Conservation (phyloP, 2,888 invertebrate genomes). For the Agrochola circellaris region DNA sequence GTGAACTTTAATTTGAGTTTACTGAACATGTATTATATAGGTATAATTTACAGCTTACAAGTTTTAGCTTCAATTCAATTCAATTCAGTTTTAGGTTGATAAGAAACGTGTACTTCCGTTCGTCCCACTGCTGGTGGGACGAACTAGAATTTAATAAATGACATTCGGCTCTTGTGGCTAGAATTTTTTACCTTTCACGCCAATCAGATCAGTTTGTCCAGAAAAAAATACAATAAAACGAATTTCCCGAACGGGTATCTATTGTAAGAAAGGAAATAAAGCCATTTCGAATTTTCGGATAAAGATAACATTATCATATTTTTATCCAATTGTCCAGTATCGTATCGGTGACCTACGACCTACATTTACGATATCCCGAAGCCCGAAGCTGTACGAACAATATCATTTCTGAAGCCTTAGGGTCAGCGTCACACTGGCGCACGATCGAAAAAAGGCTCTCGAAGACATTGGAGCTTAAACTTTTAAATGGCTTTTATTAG, state of each 20-base stretch:
- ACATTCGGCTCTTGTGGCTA: too few species aligned
- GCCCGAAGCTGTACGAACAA: slow-evolving; percentile 41
- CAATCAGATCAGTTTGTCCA: not conserved
- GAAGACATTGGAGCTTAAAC: too few species aligned
- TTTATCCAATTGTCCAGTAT: slow-evolving; percentile 32
- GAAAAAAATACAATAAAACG: not conserved
- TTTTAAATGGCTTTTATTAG: too few species aligned
- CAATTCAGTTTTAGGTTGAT: not conserved
- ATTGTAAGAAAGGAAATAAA: slow-evolving; percentile 4
- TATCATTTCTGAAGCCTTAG: slow-evolving; percentile 55
- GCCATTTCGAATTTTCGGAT: slow-evolving; percentile 1
- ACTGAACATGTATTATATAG: not conserved
- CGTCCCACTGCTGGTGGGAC: too few species aligned
- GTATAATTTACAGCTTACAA: too few species aligned
- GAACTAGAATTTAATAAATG: too few species aligned
- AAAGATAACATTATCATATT: slow-evolving; percentile 15
- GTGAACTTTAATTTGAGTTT: not conserved
- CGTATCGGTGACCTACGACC: slow-evolving; percentile 31
- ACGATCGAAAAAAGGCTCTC: too few species aligned
- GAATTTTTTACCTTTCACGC: not conserved
- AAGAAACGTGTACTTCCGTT: not conserved
- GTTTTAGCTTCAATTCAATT: too few species aligned
- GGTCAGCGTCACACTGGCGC: not conserved
- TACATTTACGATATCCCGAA: slow-evolving; percentile 54
- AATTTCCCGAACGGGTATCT: not conserved